Base-by-base conservation (phyloP, 2,113 vertebrate species). In the Cynopterus brachyotis region DNA sequence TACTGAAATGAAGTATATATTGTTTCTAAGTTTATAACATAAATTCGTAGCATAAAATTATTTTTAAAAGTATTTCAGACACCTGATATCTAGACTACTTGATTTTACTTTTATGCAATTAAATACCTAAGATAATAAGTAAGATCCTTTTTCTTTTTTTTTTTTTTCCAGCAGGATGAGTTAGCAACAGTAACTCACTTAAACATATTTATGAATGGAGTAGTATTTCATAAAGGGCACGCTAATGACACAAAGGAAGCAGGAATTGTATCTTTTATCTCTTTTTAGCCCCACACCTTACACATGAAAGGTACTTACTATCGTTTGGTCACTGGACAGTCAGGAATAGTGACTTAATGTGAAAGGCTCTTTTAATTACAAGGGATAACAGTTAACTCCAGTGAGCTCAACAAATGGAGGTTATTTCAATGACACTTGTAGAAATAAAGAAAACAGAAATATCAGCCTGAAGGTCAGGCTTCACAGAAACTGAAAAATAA, bases 21-120 rank as follows among this genome's bases (percentile, higher is more conserved):
- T 66, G 60, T 78, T 89, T 89, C 40, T 62, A 89, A 88, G 42
- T 64, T 84, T 92, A 81, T 42, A 75, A 75, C 6, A 62, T 42
- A 80, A 78, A 83, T n/a, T 82, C 76, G 42, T 50, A 83, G 26
- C 32, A 82, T 30, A 79, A 67, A 87, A 78, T 66, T 59, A 62
- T 70, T 94, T 81, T 30, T 30, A 82, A 86, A 89, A 60, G n/a
- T 89, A 73, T 69, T 87, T 20, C 32, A 84, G 88, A 85, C 12
- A 72, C 26, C 32, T 9, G 32, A 60, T 6, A 72, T 55, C 47
- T 42, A 57, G 7, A 91, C 93, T 40, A 72, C 6, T 30, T 70
- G 5, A n/a, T 76, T 91, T 91, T 78, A 75, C 62, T 91, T 67
- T 60, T 91, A 78, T 62, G 6, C 50, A 83, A 32, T 60, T 53